A percentile compares a stretch with the other conserved stretches of the same genome.
Evolutionary conservation across 2,797 vertebrate species (phyloP).

Genomic region (Gadopsis bispinosus): DNA sequence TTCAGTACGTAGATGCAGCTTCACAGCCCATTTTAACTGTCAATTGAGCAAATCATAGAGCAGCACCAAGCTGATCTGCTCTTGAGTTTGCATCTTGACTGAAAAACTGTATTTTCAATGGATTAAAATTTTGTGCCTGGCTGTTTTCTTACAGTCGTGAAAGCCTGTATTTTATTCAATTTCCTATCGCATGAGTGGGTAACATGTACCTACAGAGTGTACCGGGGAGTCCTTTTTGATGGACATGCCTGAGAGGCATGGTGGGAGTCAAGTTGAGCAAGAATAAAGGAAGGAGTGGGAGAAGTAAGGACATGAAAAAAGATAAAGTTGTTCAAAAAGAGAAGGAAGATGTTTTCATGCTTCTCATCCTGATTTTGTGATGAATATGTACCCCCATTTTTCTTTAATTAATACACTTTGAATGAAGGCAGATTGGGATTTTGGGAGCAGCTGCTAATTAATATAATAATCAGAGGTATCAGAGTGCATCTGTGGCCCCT

Average conservation of each 20-base stretch:
- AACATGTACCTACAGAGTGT: background rate
- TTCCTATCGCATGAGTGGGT: background rate
- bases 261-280: background rate
- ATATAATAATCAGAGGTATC: conserved; percentile 13
- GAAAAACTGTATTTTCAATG: background rate
- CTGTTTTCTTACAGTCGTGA: background rate
- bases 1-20: background rate
- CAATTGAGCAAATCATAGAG: background rate
- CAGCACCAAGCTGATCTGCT: background rate
- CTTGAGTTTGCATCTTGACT: background rate
- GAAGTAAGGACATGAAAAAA: background rate
- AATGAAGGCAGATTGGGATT: conserved; percentile 11
- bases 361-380: background rate
- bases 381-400: background rate
- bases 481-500: conserved; percentile 4
- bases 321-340: background rate
- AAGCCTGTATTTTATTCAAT: conserved; percentile 8
- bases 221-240: background rate
- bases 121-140: background rate
- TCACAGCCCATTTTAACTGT: background rate
- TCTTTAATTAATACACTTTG: conserved; percentile 13
- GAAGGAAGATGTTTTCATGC: background rate
- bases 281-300: background rate
- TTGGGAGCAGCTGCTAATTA: conserved; percentile 33
- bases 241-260: background rate